Conservation (phyloP, 2,797 vertebrate genomes). For the Hephaestus fuliginosus region DNA sequence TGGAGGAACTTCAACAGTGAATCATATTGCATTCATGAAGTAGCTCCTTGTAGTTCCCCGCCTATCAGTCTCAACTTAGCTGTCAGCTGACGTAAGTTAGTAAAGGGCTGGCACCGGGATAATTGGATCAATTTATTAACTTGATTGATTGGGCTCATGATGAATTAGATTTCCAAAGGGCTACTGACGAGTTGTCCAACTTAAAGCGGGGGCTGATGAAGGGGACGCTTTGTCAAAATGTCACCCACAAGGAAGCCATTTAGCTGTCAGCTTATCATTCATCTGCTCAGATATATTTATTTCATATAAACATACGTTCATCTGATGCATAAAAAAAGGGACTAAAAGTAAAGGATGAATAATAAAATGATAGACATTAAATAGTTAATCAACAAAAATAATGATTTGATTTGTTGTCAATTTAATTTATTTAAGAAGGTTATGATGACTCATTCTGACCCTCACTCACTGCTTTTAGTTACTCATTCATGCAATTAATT, state of each 20-base stretch:
- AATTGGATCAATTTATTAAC: constrained; percentile 62
- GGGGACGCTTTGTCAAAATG: constrained; percentile 26
- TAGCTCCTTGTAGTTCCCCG: constrained; percentile 26
- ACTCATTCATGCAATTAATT: not conserved
- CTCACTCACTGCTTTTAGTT: not conserved
- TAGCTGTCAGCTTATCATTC: not conserved
- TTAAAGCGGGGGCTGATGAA: not conserved
- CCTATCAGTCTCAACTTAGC: constrained; percentile 46
- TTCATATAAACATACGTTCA: not conserved
- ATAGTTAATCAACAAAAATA: not conserved
- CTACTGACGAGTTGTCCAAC: constrained; percentile 4
- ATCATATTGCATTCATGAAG: constrained; percentile 1
- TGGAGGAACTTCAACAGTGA: constrained; percentile 2
- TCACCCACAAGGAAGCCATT: constrained; percentile 16
- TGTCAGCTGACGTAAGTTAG: constrained; percentile 54
- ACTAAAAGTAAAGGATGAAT: not conserved
- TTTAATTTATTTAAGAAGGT: not conserved
- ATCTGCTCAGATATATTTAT: not conserved
- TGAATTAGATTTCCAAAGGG: constrained; percentile 49
- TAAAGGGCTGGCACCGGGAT: constrained; percentile 45
- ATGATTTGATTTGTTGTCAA: not conserved
- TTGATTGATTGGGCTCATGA: constrained; percentile 52
- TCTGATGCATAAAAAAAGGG: not conserved
- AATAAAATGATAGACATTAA: not conserved
- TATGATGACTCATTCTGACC: not conserved